Conservation (phyloP, 2,888 invertebrate species). For the Galeopsomyia nigrocyanea region DNA sequence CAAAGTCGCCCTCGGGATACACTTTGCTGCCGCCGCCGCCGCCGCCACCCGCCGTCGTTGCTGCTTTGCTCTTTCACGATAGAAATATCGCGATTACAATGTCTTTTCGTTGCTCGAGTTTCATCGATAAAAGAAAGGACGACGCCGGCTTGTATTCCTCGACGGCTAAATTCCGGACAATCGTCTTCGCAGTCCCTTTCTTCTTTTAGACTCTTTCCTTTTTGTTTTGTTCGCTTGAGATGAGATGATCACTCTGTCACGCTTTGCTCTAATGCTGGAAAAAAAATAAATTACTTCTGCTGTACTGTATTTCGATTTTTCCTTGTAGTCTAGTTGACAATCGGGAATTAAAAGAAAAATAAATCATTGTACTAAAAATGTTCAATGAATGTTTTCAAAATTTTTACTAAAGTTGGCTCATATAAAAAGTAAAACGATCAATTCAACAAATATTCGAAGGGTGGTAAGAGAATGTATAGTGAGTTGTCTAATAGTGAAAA, state of each 20-base stretch:
- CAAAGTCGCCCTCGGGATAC: constrained; percentile 14
- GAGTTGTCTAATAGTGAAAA: too few species aligned
- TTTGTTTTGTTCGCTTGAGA: constrained; percentile 2
- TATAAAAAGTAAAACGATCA: too few species aligned
- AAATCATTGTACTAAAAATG: too few species aligned
- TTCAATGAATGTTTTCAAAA: too few species aligned
- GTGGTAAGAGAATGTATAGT: too few species aligned
- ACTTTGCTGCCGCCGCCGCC: constrained; percentile 7
- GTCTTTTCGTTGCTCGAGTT: constrained; percentile 22
- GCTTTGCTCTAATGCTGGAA: too few species aligned
- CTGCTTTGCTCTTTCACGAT: constrained; percentile 13
- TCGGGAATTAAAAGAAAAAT: too few species aligned
- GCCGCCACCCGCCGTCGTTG: background rate
- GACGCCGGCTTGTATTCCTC: constrained; percentile 23
- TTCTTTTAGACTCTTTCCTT: background rate
- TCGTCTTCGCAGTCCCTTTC: constrained; percentile 3
- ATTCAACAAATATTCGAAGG: too few species aligned
- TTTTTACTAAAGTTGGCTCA: too few species aligned
- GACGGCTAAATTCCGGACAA: constrained; percentile 12
- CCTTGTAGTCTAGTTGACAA: too few species aligned
- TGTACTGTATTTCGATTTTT: too few species aligned
- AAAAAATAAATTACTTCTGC: too few species aligned
- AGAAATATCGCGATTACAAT: constrained; percentile 27
- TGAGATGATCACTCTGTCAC: constrained; percentile 8
- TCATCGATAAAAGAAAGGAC: constrained; percentile 17